Base-by-base conservation (phyloP, 2,888 invertebrate species). In the Aphodius granarius region DNA sequence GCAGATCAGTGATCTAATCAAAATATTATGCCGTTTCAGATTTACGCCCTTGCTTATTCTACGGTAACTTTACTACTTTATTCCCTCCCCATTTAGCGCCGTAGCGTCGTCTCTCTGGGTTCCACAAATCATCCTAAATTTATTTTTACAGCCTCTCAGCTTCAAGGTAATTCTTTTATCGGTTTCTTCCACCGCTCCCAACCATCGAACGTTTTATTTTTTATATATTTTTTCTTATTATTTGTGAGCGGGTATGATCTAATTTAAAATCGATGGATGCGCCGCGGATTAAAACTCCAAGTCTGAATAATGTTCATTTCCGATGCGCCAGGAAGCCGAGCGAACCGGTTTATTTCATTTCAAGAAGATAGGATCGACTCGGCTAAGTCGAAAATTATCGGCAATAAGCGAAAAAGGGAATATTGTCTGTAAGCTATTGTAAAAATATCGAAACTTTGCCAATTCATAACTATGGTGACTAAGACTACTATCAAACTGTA, bases 101-200 rank as follows among this genome's bases (percentile, higher is more conserved):
- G 43, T 43, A 6, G 43, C 43, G 43, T 3, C 43, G 43, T 13
- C 43, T 43, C 43, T 13, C 13, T 13, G 43, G 9, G 3, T 43
- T 9, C 20, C 68, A 20, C 68, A 68, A 68, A 68, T 68, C 43
- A 43, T 3, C 43, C 2, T 20, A 20, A 68, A n/a, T 20, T 68
- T 68, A 68, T 68, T 68, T 68, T 68, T 68, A 68, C 22, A 68
- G 22, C 22, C 68, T 21, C 13, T 9, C 22, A 21, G 21, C 22
- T 68, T 68, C 68, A 20, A 18, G 20, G 3, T 22, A 22, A 68
- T 68, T 68, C 68, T 19, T 68, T 68, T 68, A 68, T 68, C 68
- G 20, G 68, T 16, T 68, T 20, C n/a, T 5, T 43, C 43, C 43
- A 43, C 43, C 4, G 3, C 43, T 43, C 0, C 15, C 21, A 19